Conservation (phyloP, 2,797 vertebrate genomes). For the Arrhamphus sclerolepis region DNA sequence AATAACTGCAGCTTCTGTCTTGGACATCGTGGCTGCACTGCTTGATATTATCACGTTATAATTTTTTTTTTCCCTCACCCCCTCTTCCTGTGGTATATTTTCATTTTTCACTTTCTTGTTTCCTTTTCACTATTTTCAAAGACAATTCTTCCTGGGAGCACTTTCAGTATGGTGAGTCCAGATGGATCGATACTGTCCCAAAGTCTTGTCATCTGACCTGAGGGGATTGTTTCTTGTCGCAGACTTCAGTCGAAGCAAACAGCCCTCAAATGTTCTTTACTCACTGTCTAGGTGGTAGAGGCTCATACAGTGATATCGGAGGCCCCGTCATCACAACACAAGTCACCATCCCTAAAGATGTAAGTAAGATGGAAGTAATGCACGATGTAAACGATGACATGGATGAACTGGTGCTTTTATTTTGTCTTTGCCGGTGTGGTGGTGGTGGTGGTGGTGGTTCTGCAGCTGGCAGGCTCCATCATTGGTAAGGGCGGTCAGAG, state of each 20-base stretch:
- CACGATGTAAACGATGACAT: not conserved
- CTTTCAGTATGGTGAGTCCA: slow-evolving; percentile 80
- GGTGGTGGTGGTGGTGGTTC: not conserved
- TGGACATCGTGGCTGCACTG: slow-evolving; percentile 1
- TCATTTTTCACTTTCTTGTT: slow-evolving; percentile 52
- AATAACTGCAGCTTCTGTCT: too few species aligned
- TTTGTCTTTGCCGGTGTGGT: not conserved
- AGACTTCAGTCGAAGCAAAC: slow-evolving; percentile 9
- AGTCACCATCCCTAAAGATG: slow-evolving; percentile 99
- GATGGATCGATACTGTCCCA: slow-evolving; percentile 26
- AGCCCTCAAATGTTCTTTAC: slow-evolving; percentile 5
- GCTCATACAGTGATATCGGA: slow-evolving; percentile 96
- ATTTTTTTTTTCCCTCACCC: slow-evolving; percentile 22
- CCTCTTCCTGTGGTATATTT: slow-evolving; percentile 35
- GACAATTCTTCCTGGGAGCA: slow-evolving; percentile 84
- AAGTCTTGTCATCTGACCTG: slow-evolving; percentile 32
- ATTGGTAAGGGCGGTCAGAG: slow-evolving; percentile 98
- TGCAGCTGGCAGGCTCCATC: slow-evolving; percentile 95
- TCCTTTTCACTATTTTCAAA: slow-evolving; percentile 60
- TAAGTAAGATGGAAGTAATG: slow-evolving; percentile 94
- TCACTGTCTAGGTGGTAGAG: slow-evolving; percentile 84
- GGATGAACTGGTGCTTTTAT: not conserved
- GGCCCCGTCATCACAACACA: slow-evolving; percentile 98
- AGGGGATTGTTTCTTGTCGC: slow-evolving; percentile 24
- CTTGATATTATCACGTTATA: slow-evolving; percentile 14